Evolutionary conservation across 2,797 vertebrate species (phyloP).

Genomic region (Gymnothorax reevesii): DNA sequence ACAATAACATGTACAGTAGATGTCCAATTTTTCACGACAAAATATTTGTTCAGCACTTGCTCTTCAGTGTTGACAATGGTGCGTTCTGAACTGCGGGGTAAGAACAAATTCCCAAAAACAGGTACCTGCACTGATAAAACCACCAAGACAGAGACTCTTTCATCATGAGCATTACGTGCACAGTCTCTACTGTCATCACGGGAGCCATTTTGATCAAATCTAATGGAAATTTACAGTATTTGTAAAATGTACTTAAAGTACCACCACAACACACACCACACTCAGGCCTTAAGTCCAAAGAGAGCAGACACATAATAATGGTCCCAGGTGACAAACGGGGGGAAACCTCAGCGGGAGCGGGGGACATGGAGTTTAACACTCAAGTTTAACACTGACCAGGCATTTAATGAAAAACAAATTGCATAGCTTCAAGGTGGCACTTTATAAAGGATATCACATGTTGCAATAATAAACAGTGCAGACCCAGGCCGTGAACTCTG

Average conservation of each 20-base stretch:
- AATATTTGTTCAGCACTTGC: background rate
- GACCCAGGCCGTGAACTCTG: slow-evolving; percentile 42
- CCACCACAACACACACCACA: no score
- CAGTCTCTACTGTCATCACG: background rate
- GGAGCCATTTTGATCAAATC: background rate
- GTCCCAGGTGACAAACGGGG: no score
- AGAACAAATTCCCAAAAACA: background rate
- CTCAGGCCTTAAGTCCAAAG: no score
- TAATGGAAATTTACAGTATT: no score
- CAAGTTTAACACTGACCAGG: no score
- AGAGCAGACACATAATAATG: no score
- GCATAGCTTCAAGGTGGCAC: background rate
- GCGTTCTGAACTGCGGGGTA: background rate
- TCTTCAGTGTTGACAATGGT: background rate
- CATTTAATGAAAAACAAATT: no score
- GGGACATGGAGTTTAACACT: background rate
- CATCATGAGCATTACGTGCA: background rate
- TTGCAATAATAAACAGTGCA: background rate
- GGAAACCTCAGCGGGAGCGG: no score
- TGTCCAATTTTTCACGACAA: background rate
- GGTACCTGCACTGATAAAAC: background rate
- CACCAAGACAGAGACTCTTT: background rate
- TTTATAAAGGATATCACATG: background rate
- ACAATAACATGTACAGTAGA: background rate
- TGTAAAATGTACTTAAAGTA: no score